Percentiles rank a stretch among this genome's conserved stretches.
Conservation (phyloP, 2,113 vertebrate species). For the Penelope pileata region DNA sequence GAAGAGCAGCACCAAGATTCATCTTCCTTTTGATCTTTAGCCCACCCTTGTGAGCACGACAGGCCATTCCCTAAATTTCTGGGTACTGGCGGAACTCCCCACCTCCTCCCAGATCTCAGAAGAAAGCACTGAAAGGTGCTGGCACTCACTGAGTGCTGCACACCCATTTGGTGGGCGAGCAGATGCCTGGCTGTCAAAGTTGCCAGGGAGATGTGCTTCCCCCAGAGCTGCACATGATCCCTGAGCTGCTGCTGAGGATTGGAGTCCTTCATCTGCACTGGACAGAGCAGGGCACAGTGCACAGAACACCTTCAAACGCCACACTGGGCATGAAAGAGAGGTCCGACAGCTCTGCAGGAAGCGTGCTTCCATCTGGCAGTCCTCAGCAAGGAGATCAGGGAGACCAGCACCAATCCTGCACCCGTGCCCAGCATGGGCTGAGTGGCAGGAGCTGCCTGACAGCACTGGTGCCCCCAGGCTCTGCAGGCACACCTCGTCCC, state of each 20-base stretch:
- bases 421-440: neutral
- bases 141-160: neutral
- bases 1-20: slow-evolving; percentile 1
- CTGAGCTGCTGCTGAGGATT: neutral
- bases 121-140: neutral
- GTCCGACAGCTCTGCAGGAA: neutral
- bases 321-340: fast-evolving
- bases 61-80: neutral
- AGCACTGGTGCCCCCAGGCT: neutral
- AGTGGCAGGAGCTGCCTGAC: neutral
- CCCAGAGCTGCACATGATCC: neutral
- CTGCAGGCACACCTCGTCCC: neutral
- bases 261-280: neutral
- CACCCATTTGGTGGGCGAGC: neutral
- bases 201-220: slow-evolving; percentile 58
- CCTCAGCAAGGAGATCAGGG: neutral
- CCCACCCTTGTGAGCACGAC: neutral
- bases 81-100: neutral
- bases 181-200: slow-evolving; percentile 36
- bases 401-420: neutral
- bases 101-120: neutral
- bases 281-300: neutral
- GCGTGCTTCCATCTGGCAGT: fast-evolving
- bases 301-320: neutral
- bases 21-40: slow-evolving; percentile 13